Percentiles rank a stretch among this genome's conserved stretches.
phyloP scores from a whole-genome alignment of 2,888 invertebrate genomes.

The Alloscopus bannaensis region DNA sequence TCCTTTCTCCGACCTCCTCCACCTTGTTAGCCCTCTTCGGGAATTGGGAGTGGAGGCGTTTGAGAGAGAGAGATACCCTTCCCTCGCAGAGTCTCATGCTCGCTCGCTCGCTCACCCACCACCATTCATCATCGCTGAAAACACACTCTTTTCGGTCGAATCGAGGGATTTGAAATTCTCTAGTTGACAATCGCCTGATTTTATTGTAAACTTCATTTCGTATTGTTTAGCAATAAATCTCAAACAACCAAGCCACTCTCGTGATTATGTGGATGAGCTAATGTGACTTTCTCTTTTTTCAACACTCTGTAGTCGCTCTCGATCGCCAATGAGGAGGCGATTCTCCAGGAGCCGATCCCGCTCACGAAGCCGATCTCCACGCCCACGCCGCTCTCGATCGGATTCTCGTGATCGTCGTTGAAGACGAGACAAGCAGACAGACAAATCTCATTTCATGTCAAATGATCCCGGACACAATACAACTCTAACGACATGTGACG shows the following conservation, averaged over 20 bases:
- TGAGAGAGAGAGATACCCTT: conserved; percentile 1
- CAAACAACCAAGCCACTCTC: neutral
- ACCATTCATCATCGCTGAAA: conserved; percentile 31
- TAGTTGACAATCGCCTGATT: conserved; percentile 37
- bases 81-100: conserved; percentile 5
- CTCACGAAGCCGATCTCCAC: conserved; percentile 69
- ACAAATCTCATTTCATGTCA: too few species aligned
- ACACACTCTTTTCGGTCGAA: conserved; percentile 23
- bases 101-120: conserved; percentile 22
- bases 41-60: conserved; percentile 1
- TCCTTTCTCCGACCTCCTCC: conserved; percentile 8
- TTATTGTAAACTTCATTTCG: conserved; percentile 39
- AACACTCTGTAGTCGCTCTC: conserved; percentile 68
- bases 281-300: conserved; percentile 38
- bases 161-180: conserved; percentile 27
- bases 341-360: conserved; percentile 72
- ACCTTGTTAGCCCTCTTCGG: too few species aligned
- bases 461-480: too few species aligned
- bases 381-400: conserved; percentile 68
- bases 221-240: conserved; percentile 18
- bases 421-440: conserved; percentile 9
- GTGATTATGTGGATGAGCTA: neutral
- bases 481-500: too few species aligned
- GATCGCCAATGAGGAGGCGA: conserved; percentile 69
- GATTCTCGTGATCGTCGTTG: conserved; percentile 71